Evolutionary conservation across 2,797 vertebrate genomes (phyloP).

Genomic region (Hephaestus fuliginosus): DNA sequence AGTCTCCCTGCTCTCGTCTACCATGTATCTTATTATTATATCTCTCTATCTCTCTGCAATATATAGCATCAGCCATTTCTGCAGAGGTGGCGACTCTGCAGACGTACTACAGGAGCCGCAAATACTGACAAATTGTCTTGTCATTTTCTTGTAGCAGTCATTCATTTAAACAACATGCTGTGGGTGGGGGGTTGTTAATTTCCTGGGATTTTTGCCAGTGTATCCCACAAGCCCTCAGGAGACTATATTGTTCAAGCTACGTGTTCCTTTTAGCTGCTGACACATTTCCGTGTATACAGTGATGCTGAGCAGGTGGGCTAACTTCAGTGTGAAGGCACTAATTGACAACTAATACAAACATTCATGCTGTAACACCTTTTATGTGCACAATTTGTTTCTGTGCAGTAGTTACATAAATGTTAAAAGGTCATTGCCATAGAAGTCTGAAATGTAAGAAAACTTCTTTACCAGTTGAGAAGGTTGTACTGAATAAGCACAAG

Average conservation of each 20-base stretch:
- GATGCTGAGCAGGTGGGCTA: slow-evolving; percentile 15
- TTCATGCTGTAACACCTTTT: background rate
- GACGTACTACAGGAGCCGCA: slow-evolving; percentile 42
- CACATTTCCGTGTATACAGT: slow-evolving; percentile 1
- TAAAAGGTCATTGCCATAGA: slow-evolving; percentile 7
- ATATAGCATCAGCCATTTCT: slow-evolving; percentile 24
- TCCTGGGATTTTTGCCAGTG: slow-evolving; percentile 31
- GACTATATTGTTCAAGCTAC: slow-evolving; percentile 34
- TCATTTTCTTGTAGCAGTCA: slow-evolving; percentile 46
- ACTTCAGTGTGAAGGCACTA: slow-evolving; percentile 3
- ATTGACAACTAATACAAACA: slow-evolving; percentile 2
- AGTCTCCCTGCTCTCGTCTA: slow-evolving; percentile 11
- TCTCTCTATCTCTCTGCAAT: slow-evolving; percentile 31
- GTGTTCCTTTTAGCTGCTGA: slow-evolving; percentile 29
- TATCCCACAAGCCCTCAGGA: slow-evolving; percentile 20
- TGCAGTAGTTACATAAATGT: background rate
- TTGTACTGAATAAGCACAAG: background rate
- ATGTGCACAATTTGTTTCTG: background rate
- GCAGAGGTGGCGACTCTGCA: slow-evolving; percentile 39
- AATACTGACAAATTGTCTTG: slow-evolving; percentile 50
- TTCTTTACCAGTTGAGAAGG: background rate
- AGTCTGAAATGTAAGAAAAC: background rate
- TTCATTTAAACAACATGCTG: slow-evolving; percentile 52
- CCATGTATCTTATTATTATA: slow-evolving; percentile 37
- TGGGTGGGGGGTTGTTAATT: slow-evolving; percentile 30